These are phyloP conservation scores for Psilopogon haemacephalus DNA, from an alignment of 2,113 vertebrate species.

Conservation along the genomic window DNA sequence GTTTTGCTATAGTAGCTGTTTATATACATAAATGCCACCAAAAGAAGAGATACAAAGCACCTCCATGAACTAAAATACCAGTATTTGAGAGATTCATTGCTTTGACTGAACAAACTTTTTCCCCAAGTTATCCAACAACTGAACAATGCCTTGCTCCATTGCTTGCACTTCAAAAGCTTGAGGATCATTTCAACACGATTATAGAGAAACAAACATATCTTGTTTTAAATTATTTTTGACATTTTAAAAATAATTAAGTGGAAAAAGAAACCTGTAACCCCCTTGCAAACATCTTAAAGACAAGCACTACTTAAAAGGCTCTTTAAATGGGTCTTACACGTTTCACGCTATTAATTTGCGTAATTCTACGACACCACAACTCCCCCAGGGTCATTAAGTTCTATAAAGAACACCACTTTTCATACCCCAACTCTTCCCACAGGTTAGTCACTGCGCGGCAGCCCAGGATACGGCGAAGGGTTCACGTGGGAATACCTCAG, in stretches of 20 bases:
- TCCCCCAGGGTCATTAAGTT: fast-evolving
- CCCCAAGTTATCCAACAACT: background rate
- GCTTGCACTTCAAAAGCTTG: background rate
- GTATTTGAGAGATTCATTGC: background rate
- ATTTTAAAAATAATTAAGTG: background rate
- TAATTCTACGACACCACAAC: background rate
- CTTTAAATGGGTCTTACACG: background rate
- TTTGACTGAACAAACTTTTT: background rate
- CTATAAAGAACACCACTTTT: background rate
- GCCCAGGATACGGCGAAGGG: background rate
- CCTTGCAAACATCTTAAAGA: background rate
- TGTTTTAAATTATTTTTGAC: background rate
- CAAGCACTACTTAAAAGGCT: background rate
- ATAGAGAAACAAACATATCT: fast-evolving
- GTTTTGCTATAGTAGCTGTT: background rate
- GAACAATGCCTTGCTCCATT: fast-evolving
- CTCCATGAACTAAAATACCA: background rate
- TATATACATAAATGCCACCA: background rate
- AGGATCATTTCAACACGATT: background rate
- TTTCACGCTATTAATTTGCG: background rate
- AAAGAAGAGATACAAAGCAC: background rate
- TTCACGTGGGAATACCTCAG: too few species aligned
- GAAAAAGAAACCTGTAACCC: background rate
- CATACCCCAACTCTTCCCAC: background rate
- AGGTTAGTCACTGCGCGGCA: fast-evolving